Conservation (phyloP, 1,140 invertebrate genomes). For the Trachelipus rathkii region DNA sequence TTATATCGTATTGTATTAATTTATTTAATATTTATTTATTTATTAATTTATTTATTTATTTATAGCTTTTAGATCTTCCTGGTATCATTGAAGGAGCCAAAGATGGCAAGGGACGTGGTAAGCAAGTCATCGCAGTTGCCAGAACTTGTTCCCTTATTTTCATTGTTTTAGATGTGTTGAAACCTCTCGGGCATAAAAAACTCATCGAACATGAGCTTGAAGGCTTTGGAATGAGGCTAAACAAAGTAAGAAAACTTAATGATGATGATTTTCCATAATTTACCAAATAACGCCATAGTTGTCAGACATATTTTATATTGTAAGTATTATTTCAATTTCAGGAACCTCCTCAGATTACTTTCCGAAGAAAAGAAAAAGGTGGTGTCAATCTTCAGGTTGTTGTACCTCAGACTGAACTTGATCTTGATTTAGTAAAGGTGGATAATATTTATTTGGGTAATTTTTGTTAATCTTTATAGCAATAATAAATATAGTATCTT, state of each 20-base stretch:
- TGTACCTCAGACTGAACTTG: slow-evolving; percentile 86
- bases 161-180: slow-evolving; percentile 95
- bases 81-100: slow-evolving; percentile 99
- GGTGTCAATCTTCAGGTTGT: slow-evolving; percentile 79
- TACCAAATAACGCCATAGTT: neutral
- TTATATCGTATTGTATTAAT: neutral
- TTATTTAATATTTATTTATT: neutral
- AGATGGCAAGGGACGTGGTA: slow-evolving; percentile 94
- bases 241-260: slow-evolving; percentile 51
- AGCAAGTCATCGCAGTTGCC: slow-evolving; percentile 99
- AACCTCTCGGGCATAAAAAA: slow-evolving; percentile 93
- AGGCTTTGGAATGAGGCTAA: slow-evolving; percentile 94
- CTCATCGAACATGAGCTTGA: slow-evolving; percentile 97
- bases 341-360: slow-evolving; percentile 93
- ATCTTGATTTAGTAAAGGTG: slow-evolving; percentile 84
- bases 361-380: slow-evolving; percentile 96
- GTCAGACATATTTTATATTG: neutral
- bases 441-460: too few species aligned
- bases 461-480: too few species aligned
- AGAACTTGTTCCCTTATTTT: slow-evolving; percentile 97
- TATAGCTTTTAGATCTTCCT: slow-evolving; percentile 90
- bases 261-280: neutral
- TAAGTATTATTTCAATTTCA: slow-evolving; percentile 56
- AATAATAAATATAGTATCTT: too few species aligned
- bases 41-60: slow-evolving; percentile 26